These are phyloP conservation scores for Hyperoodon ampullatus DNA, from an alignment of 2,113 vertebrate genomes.

Conservation along the genomic window DNA sequence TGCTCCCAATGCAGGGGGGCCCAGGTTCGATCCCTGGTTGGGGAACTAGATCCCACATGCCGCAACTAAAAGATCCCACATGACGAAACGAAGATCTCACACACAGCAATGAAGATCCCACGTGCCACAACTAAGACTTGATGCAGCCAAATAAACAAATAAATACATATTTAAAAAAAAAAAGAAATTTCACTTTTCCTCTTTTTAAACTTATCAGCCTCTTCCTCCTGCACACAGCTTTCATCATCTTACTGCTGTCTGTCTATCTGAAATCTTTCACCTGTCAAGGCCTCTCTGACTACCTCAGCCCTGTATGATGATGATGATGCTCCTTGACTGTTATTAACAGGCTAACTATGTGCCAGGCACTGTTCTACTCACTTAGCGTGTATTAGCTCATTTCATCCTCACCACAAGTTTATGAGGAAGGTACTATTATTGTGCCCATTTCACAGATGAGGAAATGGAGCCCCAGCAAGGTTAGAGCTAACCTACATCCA, in stretches of 20 bases:
- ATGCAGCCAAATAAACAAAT: too few relatives aligned
- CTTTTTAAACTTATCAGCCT: neutral
- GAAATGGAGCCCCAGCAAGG: neutral
- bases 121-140: too few relatives aligned
- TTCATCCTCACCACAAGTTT: neutral
- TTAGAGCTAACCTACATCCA: neutral
- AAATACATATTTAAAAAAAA: too few relatives aligned
- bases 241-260: neutral
- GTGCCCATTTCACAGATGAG: neutral
- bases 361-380: neutral
- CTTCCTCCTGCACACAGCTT: rapidly evolving
- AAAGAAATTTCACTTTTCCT: neutral
- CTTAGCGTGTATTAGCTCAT: neutral
- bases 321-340: neutral
- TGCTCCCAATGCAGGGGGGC: too few relatives aligned
- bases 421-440: neutral
- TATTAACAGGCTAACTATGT: neutral
- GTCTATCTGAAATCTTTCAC: neutral
- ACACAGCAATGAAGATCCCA: too few relatives aligned
- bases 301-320: neutral
- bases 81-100: too few relatives aligned
- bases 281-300: neutral
- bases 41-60: too few relatives aligned
- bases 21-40: too few relatives aligned
- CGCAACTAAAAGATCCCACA: too few relatives aligned